These are phyloP conservation scores for Campoplex capitator DNA, from an alignment of 2,888 invertebrate genomes.

Conservation along the genomic window DNA sequence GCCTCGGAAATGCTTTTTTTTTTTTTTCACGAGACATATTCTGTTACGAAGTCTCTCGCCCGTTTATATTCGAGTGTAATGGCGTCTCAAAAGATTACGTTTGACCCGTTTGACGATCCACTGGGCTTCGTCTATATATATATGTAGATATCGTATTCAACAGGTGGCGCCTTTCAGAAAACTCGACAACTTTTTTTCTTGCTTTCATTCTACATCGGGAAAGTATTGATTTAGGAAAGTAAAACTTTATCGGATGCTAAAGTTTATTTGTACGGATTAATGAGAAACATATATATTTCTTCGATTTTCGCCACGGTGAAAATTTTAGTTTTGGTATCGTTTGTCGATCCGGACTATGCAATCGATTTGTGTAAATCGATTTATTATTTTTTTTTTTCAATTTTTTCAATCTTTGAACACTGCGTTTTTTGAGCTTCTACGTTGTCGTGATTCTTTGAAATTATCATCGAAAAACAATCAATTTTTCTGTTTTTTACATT, in stretches of 20 bases:
- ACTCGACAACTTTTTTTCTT: slow-evolving; percentile 25
- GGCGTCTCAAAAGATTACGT: slow-evolving; percentile 49
- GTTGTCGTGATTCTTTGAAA: no score
- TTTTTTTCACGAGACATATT: slow-evolving; percentile 17
- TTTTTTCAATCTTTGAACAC: no score
- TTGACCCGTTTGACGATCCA: slow-evolving; percentile 40
- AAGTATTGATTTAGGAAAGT: neutral
- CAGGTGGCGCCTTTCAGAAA: slow-evolving; percentile 53
- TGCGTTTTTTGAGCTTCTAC: no score
- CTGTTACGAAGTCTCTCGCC: slow-evolving; percentile 36
- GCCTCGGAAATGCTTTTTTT: slow-evolving; percentile 54
- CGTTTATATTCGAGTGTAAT: slow-evolving; percentile 56
- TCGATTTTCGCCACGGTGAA: neutral
- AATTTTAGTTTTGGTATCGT: no score
- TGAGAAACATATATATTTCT: neutral
- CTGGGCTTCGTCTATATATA: neutral
- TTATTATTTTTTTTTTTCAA: neutral
- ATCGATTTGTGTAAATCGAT: neutral
- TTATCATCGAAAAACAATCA: no score
- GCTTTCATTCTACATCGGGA: neutral
- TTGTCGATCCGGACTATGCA: neutral
- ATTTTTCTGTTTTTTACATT: neutral
- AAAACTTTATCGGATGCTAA: neutral
- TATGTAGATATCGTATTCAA: slow-evolving; percentile 26
- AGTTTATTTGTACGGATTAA: neutral